Evolutionary conservation across 2,888 invertebrate genomes (phyloP).

Genomic region (Polylopha cassiicola): DNA sequence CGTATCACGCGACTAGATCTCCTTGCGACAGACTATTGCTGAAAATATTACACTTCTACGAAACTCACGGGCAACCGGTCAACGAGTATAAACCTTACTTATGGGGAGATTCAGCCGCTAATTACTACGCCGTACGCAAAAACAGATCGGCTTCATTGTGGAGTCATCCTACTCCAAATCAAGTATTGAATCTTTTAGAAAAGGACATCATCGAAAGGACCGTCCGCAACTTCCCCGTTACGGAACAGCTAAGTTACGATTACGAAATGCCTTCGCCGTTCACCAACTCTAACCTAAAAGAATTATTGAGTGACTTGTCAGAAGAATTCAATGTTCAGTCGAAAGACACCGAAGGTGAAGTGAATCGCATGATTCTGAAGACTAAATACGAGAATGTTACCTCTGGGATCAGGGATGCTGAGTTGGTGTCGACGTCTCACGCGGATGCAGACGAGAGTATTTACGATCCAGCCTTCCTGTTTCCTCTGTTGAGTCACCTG

Average conservation of each 20-base stretch:
- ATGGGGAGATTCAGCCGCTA: conserved; percentile 89
- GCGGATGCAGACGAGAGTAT: conserved; percentile 54
- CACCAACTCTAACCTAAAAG: conserved; percentile 26
- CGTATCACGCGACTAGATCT: conserved; percentile 85
- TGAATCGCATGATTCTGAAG: conserved; percentile 38
- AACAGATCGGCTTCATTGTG: conserved; percentile 75
- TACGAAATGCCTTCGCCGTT: conserved; percentile 46
- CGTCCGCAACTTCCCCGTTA: conserved; percentile 82
- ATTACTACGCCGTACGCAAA: conserved; percentile 83
- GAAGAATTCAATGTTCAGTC: conserved; percentile 37
- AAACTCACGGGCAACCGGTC: conserved; percentile 80
- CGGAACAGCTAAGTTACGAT: conserved; percentile 73
- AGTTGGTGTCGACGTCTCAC: conserved; percentile 43
- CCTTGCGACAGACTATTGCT: conserved; percentile 83
- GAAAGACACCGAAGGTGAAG: conserved; percentile 41
- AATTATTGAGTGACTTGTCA: conserved; percentile 36
- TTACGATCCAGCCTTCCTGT: conserved; percentile 90
- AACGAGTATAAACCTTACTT: conserved; percentile 86
- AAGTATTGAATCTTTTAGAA: conserved; percentile 84
- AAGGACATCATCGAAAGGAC: conserved; percentile 81
- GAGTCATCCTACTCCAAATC: conserved; percentile 83
- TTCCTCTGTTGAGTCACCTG: conserved; percentile 85
- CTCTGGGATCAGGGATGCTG: conserved; percentile 32
- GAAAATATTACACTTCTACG: conserved; percentile 81
- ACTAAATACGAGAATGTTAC: conserved; percentile 37